These are phyloP conservation scores for Brotula barbata DNA, from an alignment of 2,797 vertebrate species.

Conservation along the genomic window DNA sequence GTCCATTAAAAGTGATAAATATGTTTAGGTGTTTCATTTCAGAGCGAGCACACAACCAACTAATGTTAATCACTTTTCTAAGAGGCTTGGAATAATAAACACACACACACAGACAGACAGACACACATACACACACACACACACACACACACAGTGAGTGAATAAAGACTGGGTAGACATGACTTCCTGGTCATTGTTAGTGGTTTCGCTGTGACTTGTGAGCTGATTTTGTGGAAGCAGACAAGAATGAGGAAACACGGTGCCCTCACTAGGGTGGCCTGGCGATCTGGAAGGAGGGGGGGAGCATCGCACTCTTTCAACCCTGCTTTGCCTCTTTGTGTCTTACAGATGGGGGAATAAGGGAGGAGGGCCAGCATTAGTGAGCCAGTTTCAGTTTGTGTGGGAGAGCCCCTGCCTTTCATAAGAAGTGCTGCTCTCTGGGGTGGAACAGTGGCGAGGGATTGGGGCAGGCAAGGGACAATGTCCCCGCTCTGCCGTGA, in stretches of 20 bases:
- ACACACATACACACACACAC: too few species aligned
- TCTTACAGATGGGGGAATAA: slow-evolving; percentile 37
- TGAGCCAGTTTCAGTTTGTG: slow-evolving; percentile 81
- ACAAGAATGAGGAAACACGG: slow-evolving; percentile 42
- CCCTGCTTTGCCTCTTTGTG: slow-evolving; percentile 51
- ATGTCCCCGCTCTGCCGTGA: slow-evolving; percentile 81
- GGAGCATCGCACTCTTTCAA: slow-evolving; percentile 30
- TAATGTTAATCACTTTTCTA: background rate
- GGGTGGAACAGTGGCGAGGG: slow-evolving; percentile 81
- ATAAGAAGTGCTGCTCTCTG: slow-evolving; percentile 84
- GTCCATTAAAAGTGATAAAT: too few species aligned
- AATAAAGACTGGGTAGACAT: slow-evolving; percentile 4
- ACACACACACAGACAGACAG: too few species aligned
- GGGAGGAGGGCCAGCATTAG: slow-evolving; percentile 46
- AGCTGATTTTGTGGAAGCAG: slow-evolving; percentile 38
- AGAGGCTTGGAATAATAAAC: slow-evolving; percentile 1
- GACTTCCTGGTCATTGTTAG: slow-evolving; percentile 51
- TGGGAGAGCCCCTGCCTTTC: slow-evolving; percentile 74
- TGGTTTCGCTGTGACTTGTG: slow-evolving; percentile 23
- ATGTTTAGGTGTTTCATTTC: too few species aligned
- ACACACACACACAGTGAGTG: background rate
- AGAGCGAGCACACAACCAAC: background rate
- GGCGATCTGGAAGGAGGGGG: slow-evolving; percentile 17
- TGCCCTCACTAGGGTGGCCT: slow-evolving; percentile 46
- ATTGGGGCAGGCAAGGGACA: slow-evolving; percentile 73